Conservation (phyloP, 2,888 invertebrate genomes). For the Spodoptera exigua region DNA sequence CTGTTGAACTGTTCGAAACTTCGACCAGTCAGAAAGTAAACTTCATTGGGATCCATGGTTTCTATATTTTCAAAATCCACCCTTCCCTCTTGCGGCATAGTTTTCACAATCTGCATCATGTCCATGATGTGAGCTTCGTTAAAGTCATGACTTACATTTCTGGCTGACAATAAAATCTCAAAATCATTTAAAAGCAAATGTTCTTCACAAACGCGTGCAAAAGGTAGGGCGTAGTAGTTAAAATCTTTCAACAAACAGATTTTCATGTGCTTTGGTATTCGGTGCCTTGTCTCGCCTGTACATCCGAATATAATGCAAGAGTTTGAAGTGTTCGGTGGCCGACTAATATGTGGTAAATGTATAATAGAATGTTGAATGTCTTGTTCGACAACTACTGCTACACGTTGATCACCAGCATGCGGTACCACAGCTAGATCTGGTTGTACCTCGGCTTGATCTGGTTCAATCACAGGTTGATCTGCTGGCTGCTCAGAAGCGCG, state of each 20-base stretch:
- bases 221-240: constrained; percentile 7
- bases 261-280: constrained; percentile 11
- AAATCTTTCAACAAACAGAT: constrained; percentile 8
- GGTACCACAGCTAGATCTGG: too few relatives aligned
- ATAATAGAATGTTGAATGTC: constrained; percentile 3
- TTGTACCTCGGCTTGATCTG: too few relatives aligned
- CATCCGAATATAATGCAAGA: constrained; percentile 7
- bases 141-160: constrained; percentile 11
- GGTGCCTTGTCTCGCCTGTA: constrained; percentile 6
- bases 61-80: constrained; percentile 11
- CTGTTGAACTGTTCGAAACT: constrained; percentile 9
- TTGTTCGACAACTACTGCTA: constrained; percentile 1
- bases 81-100: constrained; percentile 6
- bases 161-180: constrained; percentile 6
- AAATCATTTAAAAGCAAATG: constrained; percentile 8
- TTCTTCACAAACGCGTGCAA: constrained; percentile 8
- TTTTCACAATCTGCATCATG: constrained; percentile 10
- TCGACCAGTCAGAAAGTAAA: constrained; percentile 8
- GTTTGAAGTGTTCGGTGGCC: constrained; percentile 4
- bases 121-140: constrained; percentile 11
- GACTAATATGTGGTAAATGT: constrained; percentile 3
- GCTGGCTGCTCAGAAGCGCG: too few relatives aligned
- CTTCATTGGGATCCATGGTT: constrained; percentile 13
- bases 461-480: too few relatives aligned
- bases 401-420: constrained; percentile 1